phyloP scores from a whole-genome alignment of 30 jellyfish, hydroid and myxozoan genomes.

The Thelohanellus kitauei region DNA sequence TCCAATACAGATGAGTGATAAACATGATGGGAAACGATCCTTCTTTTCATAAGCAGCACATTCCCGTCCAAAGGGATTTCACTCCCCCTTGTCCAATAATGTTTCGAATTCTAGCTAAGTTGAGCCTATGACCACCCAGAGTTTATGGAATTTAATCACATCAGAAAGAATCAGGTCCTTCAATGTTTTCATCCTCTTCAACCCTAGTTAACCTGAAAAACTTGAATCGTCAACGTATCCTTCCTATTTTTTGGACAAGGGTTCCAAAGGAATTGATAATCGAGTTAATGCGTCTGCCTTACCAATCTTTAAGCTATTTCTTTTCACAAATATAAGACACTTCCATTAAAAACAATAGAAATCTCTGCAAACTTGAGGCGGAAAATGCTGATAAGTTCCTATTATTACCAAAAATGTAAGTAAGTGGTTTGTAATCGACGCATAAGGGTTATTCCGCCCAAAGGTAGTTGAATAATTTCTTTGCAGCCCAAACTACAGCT shows the following conservation, averaged over 20 bases:
- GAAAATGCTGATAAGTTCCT: conserved; percentile 10
- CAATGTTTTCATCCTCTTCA: not conserved
- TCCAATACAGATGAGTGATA: too few relatives aligned
- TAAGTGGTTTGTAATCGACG: conserved; percentile 21
- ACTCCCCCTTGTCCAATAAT: too few relatives aligned
- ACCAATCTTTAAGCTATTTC: conserved; percentile 6
- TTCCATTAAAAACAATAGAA: conserved; percentile 11
- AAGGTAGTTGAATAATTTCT: conserved; percentile 12
- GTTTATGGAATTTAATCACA: conserved; percentile 1
- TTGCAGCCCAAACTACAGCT: conserved; percentile 11
- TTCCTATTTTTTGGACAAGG: too few relatives aligned
- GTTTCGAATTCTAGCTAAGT: too few relatives aligned
- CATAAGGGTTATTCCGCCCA: conserved; percentile 12
- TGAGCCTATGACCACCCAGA: too few relatives aligned
- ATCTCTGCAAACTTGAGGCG: conserved; percentile 15
- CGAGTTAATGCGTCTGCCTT: conserved; percentile 8
- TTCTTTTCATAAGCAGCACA: too few relatives aligned
- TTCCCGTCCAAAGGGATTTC: too few relatives aligned
- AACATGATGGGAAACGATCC: too few relatives aligned
- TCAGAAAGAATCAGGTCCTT: conserved; percentile 6
- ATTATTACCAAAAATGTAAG: conserved; percentile 2
- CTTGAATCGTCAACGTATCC: too few relatives aligned
- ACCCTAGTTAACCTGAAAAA: too few relatives aligned
- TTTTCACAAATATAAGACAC: conserved; percentile 1
- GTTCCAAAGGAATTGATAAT: not conserved